A percentile compares a stretch with the other conserved stretches of the same genome.
These are phyloP conservation scores for Lepidochitona cinerea DNA, from an alignment of 2,888 invertebrate species.

Conservation along the genomic window DNA sequence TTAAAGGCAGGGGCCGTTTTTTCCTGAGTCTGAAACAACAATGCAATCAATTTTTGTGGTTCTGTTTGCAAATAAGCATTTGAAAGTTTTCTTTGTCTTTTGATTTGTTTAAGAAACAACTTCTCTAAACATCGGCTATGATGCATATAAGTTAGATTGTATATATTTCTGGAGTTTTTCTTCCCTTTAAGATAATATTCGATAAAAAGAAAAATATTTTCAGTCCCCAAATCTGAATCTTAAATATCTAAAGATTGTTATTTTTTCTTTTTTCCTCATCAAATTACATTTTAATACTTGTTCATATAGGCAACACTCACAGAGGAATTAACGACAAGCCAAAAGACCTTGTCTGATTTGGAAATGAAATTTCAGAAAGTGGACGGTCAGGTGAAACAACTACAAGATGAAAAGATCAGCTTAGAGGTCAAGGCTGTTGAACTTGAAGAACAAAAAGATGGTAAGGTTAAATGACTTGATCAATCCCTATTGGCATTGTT, in stretches of 20 bases:
- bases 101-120: too few relatives aligned
- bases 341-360: not conserved
- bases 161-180: too few relatives aligned
- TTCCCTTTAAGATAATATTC: not conserved
- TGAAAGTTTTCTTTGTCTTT: too few relatives aligned
- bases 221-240: not conserved
- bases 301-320: not conserved
- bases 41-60: too few relatives aligned
- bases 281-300: too few relatives aligned
- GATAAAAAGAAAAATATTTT: not conserved
- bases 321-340: conserved; percentile 15
- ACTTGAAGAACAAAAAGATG: conserved; percentile 38
- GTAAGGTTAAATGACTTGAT: too few relatives aligned
- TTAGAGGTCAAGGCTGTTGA: conserved; percentile 41
- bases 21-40: too few relatives aligned
- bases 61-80: too few relatives aligned
- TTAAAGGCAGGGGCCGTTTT: too few relatives aligned
- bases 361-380: not conserved
- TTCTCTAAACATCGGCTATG: too few relatives aligned
- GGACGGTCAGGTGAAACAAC: conserved; percentile 8
- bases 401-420: conserved; percentile 34
- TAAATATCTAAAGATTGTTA: not conserved
- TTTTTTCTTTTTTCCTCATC: not conserved
- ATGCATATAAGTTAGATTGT: too few relatives aligned
- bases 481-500: too few relatives aligned